Evolutionary conservation across 53 echinoderm and acorn worm species (phyloP).

Genomic region (Luidia sarsii): DNA sequence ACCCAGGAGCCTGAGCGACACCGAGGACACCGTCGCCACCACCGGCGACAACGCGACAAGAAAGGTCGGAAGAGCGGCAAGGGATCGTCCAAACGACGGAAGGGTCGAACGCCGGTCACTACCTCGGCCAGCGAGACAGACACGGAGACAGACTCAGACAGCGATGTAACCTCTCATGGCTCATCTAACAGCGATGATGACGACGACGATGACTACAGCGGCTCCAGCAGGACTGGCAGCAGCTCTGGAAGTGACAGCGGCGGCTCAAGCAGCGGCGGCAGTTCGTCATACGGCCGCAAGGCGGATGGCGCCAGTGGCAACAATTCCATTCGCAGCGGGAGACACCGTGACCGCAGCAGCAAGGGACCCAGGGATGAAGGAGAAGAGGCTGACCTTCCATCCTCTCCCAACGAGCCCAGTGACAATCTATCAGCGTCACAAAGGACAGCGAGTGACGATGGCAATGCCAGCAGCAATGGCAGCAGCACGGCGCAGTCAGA

Average conservation of each 20-base stretch:
- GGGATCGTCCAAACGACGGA: neutral
- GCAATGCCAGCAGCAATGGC: neutral
- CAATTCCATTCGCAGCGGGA: slow-evolving; percentile 15
- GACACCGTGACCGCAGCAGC: slow-evolving; percentile 34
- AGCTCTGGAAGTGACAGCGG: slow-evolving; percentile 54
- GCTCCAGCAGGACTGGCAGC: slow-evolving; percentile 60
- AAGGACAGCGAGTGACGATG: slow-evolving; percentile 19
- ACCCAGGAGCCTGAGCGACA: neutral
- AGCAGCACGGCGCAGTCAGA: slow-evolving; percentile 18
- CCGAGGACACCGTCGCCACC: slow-evolving; percentile 2
- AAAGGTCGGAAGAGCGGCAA: neutral
- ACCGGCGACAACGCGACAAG: slow-evolving; percentile 19
- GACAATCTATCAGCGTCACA: neutral
- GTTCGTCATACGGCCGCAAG: slow-evolving; percentile 13
- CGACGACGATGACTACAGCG: slow-evolving; percentile 45
- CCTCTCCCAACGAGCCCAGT: neutral
- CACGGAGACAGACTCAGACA: slow-evolving; percentile 44
- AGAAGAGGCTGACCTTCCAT: neutral
- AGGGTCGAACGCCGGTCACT: slow-evolving; percentile 45
- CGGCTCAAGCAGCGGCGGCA: slow-evolving; percentile 24
- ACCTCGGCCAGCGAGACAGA: slow-evolving; percentile 37
- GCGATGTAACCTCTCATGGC: slow-evolving; percentile 35
- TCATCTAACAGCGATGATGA: slow-evolving; percentile 23
- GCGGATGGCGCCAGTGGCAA: slow-evolving; percentile 45
- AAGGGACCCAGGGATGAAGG: slow-evolving; percentile 12